Conservation (phyloP, 2,797 vertebrate species). For the Denticeps clupeoides region DNA sequence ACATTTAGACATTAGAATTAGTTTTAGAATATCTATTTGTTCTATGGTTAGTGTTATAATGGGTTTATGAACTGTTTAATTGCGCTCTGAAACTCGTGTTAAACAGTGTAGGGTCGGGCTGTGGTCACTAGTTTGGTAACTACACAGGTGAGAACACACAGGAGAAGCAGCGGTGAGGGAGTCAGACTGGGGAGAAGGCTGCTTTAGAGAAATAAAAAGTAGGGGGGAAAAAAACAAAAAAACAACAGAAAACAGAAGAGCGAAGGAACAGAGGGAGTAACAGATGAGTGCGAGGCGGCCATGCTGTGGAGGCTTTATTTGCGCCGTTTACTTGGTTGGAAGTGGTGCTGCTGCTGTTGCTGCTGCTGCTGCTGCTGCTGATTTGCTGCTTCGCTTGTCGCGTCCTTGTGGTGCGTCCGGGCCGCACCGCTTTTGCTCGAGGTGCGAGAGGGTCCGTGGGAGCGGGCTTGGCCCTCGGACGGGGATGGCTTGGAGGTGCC, state of each 20-base stretch:
- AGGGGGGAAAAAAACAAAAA: slow-evolving; percentile 24
- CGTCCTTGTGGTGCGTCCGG: slow-evolving; percentile 83
- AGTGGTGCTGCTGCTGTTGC: slow-evolving; percentile 81
- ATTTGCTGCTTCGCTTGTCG: slow-evolving; percentile 77
- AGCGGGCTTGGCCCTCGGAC: slow-evolving; percentile 88
- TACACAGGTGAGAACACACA: slow-evolving; percentile 39
- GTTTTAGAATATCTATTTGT: too few relatives aligned
- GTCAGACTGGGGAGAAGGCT: slow-evolving; percentile 44
- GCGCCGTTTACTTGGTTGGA: slow-evolving; percentile 98
- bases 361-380: too few relatives aligned
- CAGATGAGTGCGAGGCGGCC: slow-evolving; percentile 91
- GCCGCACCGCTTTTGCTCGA: slow-evolving; percentile 85
- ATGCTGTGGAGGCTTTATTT: slow-evolving; percentile 96
- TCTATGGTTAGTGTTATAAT: too few relatives aligned
- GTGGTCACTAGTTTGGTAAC: slow-evolving; percentile 25
- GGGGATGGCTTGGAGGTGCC: slow-evolving; percentile 87
- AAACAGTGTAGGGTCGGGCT: too few relatives aligned
- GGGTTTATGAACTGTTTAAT: too few relatives aligned
- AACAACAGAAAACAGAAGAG: slow-evolving; percentile 11
- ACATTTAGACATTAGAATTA: too few relatives aligned
- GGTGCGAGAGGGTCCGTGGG: slow-evolving; percentile 78
- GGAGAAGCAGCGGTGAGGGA: slow-evolving; percentile 45
- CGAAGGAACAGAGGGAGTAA: slow-evolving; percentile 58
- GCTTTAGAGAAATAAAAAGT: slow-evolving; percentile 29
- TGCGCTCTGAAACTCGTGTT: too few relatives aligned